Base-by-base conservation (phyloP, 2,888 invertebrate species). In the Trichacis sp. region DNA sequence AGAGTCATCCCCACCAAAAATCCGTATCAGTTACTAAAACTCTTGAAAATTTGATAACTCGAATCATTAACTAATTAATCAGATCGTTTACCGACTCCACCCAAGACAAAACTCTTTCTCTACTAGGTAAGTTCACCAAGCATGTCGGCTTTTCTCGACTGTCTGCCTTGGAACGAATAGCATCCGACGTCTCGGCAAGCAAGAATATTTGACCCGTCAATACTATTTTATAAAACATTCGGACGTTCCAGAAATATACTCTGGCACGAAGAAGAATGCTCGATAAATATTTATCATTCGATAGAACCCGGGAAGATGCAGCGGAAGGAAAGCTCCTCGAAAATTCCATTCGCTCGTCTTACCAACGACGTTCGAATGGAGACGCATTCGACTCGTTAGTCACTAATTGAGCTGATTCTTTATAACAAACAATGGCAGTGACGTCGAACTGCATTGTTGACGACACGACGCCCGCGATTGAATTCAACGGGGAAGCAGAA, bases 201-300 rank as follows among this genome's bases (percentile, higher is more conserved):
- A 59, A 59, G 64, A 64, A 64, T 64, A 64, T 64, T 60, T 59
- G 60, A 64, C 60, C 64, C 52, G 45, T 42, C 49, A 47, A 53
- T 48, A 33, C 51, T 49, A 55, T 60, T 60, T 53, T 60, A 59
- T 59, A 64, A 51, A 15, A 40, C 2, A 12, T 40, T 15, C 40
- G 4, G 40, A 40, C 40, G 14, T 15, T 40, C 40, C 2, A 3
- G 33, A 33, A 33, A 33, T 33, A 33, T n/a, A 3, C 33, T 9
- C 9, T 33, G 33, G 33, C 33, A 33, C 5, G n/a, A 33, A 33
- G 33, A 40, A 40, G 15, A 40, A 40, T 40, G 14, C 40, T 12
- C 15, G 15, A 40, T 40, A 40, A 40, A 40, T 40, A 40, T 40
- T 40, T 40, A 40, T 40, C 40, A 15, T 40, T 15, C 40, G 15